These are phyloP conservation scores for Epinephelus malabaricus DNA, from an alignment of 2,797 vertebrate species.

Conservation along the genomic window DNA sequence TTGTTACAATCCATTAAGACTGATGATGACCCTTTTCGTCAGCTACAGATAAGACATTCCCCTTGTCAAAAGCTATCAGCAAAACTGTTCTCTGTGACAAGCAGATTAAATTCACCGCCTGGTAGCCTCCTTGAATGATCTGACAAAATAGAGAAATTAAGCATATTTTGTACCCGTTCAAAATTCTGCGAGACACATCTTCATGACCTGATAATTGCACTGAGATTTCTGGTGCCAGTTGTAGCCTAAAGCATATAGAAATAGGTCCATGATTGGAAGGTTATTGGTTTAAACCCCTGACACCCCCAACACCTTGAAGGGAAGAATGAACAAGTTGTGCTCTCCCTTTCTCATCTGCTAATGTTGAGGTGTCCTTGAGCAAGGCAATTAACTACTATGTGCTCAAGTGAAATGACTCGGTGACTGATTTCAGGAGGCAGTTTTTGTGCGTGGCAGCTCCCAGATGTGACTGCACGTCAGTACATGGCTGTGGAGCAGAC, in stretches of 20 bases:
- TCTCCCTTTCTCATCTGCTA: constrained; percentile 37
- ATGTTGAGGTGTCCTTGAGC: constrained; percentile 70
- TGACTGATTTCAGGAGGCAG: constrained; percentile 23
- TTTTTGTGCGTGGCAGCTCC: constrained; percentile 30
- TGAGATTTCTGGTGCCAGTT: constrained; percentile 47
- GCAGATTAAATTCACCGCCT: constrained; percentile 65
- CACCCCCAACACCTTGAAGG: constrained; percentile 45
- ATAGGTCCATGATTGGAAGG: constrained; percentile 64
- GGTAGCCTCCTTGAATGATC: constrained; percentile 57
- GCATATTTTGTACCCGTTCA: constrained; percentile 55
- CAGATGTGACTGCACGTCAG: constrained; percentile 13
- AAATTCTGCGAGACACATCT: constrained; percentile 61
- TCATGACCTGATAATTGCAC: constrained; percentile 68
- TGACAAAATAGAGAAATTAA: constrained; percentile 67
- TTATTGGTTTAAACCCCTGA: constrained; percentile 73
- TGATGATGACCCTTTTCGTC: constrained; percentile 58
- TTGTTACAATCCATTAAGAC: constrained; percentile 66
- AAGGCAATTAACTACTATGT: constrained; percentile 67
- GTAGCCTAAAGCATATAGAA: constrained; percentile 63
- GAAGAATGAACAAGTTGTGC: constrained; percentile 47
- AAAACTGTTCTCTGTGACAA: constrained; percentile 47
- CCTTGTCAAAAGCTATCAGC: constrained; percentile 66
- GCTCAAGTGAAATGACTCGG: constrained; percentile 45
- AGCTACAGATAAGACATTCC: constrained; percentile 60
- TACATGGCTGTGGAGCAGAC: constrained; percentile 5